phyloP scores from a whole-genome alignment of 2,113 vertebrate species.

The Gavia stellata region DNA sequence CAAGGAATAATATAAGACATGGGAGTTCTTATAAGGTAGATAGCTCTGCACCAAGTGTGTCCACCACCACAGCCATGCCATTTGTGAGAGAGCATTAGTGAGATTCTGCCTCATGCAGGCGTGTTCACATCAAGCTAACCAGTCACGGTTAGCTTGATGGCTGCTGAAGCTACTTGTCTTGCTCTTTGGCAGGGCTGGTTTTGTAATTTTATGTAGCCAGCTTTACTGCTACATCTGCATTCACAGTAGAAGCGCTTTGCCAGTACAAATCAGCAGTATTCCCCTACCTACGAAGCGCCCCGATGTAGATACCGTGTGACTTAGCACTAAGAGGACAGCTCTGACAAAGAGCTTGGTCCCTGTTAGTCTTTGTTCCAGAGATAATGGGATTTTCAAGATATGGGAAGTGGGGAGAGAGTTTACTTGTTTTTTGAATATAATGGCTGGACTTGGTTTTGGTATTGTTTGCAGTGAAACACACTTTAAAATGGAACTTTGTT shows the following conservation, averaged over 20 bases:
- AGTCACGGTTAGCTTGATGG: background rate
- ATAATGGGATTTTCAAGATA: slow-evolving; percentile 37
- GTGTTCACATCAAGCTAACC: background rate
- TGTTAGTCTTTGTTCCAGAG: background rate
- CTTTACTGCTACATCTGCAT: background rate
- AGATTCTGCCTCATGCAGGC: background rate
- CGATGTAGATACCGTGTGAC: fast-evolving
- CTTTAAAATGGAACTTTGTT: background rate
- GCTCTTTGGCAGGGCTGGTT: background rate
- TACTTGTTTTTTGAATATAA: slow-evolving; percentile 14
- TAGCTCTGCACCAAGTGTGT: background rate
- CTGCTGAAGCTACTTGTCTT: background rate
- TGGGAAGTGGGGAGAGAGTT: background rate
- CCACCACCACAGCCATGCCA: background rate
- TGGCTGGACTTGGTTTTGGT: background rate
- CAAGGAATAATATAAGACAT: background rate
- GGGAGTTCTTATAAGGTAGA: background rate
- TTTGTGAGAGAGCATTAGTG: fast-evolving
- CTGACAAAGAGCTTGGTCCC: background rate
- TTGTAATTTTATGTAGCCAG: background rate
- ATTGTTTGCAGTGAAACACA: background rate
- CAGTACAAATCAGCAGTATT: background rate
- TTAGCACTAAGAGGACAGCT: background rate
- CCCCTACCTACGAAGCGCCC: background rate
- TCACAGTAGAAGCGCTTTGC: background rate